Base-by-base conservation (phyloP, 2,113 vertebrate genomes). In the Periophthalmus modestus region DNA sequence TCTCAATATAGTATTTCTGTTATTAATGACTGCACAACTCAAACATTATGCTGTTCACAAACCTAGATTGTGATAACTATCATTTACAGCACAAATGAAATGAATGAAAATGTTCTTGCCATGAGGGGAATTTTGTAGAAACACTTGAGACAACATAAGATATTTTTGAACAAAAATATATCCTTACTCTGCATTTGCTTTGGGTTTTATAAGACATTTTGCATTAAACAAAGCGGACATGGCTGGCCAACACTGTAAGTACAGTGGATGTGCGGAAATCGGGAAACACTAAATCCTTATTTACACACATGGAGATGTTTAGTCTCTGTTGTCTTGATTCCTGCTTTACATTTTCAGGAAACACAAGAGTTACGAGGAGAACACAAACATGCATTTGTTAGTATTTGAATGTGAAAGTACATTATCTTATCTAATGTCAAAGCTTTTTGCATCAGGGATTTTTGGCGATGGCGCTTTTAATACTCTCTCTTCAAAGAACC, bases 161-260 rank as follows among this genome's bases (percentile, higher is more conserved):
- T 43, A 43, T 43, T 43, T 43, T 54, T n/a, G 4, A 19, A 54
- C 19, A 55, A n/a, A 59, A 59, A 59, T 4, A n/a, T 14, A 59
- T 4, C 7, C 0, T 59, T 59, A 23, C 57, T 59, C 57, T 59
- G 18, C 57, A 6, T 57, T 11, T 57, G 55, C n/a, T 21, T 23
- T 11, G 21, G 3, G 0, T 57, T 57, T 23, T 23, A 52, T 55
- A 21, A n/a, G 19, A 55, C 23, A 24, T 15, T 59, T 59, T 59
- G 57, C 23, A 28, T 63, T 36, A 55, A 63, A 63, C 61, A 63
- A 63, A 63, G 36, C 61, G 36, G 61, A 19, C 16, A 63, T 13
- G 28, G 16, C 4, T 63, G 28, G 34, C 5, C 5, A 33, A 63
- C 16, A 19, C 33, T 63, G 15, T 16, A 63, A 15, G 2, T 36